Conservation (phyloP, 2,113 vertebrate genomes). For the Pipa parva region DNA sequence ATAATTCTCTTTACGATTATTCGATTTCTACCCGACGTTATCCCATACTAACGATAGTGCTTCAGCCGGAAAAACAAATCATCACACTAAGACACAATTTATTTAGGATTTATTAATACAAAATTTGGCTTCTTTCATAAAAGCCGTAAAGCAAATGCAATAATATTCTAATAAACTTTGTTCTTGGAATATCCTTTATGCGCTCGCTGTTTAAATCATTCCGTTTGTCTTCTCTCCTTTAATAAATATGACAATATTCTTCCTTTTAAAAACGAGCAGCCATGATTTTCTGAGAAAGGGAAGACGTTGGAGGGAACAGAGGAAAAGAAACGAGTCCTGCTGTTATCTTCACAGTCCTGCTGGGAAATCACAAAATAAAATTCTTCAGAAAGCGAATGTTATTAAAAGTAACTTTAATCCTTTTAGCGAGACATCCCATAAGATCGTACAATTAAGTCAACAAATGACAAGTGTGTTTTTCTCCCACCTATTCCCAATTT, state of each 20-base stretch:
- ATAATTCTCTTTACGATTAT: no score
- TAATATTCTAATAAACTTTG: conserved; percentile 31
- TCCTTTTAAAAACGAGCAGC: conserved; percentile 8
- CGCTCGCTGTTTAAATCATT: conserved; percentile 24
- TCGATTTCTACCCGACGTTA: not conserved
- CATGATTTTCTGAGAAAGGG: conserved; percentile 25
- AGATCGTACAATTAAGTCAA: conserved; percentile 72
- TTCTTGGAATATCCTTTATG: conserved; percentile 27
- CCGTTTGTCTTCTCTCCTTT: conserved; percentile 19
- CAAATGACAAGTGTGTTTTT: conserved; percentile 63
- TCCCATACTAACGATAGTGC: conserved; percentile 3
- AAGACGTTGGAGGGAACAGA: conserved; percentile 14
- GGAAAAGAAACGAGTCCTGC: conserved; percentile 47
- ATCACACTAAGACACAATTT: conserved; percentile 26
- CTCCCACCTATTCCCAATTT: conserved; percentile 63
- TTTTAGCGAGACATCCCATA: conserved; percentile 62
- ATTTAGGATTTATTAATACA: conserved; percentile 34
- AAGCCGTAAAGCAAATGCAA: conserved; percentile 33
- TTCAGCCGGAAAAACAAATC: conserved; percentile 15
- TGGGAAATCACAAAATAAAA: conserved; percentile 69
- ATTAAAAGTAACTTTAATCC: conserved; percentile 75
- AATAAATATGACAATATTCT: conserved; percentile 36
- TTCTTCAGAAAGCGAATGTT: conserved; percentile 63
- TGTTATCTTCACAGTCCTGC: conserved; percentile 56
- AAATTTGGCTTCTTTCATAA: conserved; percentile 30